Base-by-base conservation (phyloP, 2,888 invertebrate species). In the Thymelicus lineola region DNA sequence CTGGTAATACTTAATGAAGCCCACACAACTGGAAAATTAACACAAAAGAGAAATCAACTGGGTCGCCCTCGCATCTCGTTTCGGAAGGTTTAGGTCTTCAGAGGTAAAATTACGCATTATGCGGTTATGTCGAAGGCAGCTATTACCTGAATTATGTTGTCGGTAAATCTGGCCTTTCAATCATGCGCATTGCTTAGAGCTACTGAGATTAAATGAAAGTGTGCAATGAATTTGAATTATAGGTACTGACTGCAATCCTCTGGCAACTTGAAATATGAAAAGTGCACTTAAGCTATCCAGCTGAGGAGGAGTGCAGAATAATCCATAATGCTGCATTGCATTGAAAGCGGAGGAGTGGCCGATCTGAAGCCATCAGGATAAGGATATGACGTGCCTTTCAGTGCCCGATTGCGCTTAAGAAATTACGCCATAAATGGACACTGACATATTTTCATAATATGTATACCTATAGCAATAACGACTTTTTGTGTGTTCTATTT, bases 31-130 rank as follows among this genome's bases (percentile, higher is more conserved):
- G 48, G 57, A 60, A 62, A 69, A 63, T 69, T 57, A 69, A 69
- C 58, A 63, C 57, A 63, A 57, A 69, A 69, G 63, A 63, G 69
- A 69, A 69, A 69, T 69, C 67, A 67, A 46, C 55, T 60, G 48
- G 50, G 60, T 60, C 59, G 48, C n/a, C 35, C 64, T 53, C 36
- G 71, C 73, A 50, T 68, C 72, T 73, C 75, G 71, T 74, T 75
- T 67, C 68, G 74, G 75, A 77, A 73, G 72, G 73, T 65, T 74
- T 74, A 72, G 65, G 72, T 69, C 62, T 71, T 61, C 70, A 70
- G 70, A 72, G 69, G 72, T 70, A 61, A 71, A 68, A 66, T 66
- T 69, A 65, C 42, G 53, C 36, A 48, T 58, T 58, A 69, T 69
- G 68, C 59, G 60, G 66, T 62, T 64, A 55, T 61, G 59, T 59